These are phyloP conservation scores for Pinctada fucata DNA, from an alignment of 2,888 invertebrate species.

Conservation along the genomic window DNA sequence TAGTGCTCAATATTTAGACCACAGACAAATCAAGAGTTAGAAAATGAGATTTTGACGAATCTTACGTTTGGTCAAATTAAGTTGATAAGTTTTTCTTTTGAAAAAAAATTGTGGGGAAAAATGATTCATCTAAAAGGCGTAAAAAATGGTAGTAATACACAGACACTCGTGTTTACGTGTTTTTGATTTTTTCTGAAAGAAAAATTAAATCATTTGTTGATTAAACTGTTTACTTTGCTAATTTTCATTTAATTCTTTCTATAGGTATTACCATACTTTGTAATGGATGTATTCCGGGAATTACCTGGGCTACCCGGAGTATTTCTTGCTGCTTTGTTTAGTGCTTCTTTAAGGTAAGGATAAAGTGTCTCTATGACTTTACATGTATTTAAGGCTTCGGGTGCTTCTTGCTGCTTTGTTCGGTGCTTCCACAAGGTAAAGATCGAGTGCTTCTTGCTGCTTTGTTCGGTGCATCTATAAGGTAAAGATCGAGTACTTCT, in stretches of 20 bases:
- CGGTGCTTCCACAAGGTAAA: slow-evolving; percentile 23
- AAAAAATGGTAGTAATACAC: no score
- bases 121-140: no score
- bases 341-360: slow-evolving; percentile 23
- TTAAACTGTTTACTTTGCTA: neutral
- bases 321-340: slow-evolving; percentile 23
- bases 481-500: neutral
- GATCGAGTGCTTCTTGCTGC: no score
- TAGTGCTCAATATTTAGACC: no score
- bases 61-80: no score
- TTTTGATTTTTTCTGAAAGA: neutral
- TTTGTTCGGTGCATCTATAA: no score
- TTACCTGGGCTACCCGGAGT: slow-evolving; percentile 19
- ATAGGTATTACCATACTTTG: slow-evolving; percentile 25
- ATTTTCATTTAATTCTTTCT: neutral
- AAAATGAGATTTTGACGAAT: no score
- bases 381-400: neutral
- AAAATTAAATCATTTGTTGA: neutral
- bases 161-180: neutral
- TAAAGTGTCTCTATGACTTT: no score
- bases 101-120: no score
- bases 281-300: slow-evolving; percentile 19
- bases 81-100: no score
- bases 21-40: no score
- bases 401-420: slow-evolving; percentile 25